Evolutionary conservation across 2,113 vertebrate species (phyloP).

Genomic region (Rhinichthys klamathensis): DNA sequence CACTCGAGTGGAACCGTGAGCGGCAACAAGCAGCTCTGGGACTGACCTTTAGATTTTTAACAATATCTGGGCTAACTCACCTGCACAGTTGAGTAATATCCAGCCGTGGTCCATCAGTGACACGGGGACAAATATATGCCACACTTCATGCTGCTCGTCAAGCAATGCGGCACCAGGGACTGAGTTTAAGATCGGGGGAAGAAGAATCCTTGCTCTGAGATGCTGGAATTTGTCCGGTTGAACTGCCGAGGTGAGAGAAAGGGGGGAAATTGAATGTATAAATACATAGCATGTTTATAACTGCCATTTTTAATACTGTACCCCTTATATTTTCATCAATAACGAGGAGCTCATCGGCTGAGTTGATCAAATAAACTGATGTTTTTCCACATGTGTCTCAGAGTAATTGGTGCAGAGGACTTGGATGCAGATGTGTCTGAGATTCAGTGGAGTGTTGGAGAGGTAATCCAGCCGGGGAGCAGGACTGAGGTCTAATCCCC

Average conservation of each 20-base stretch:
- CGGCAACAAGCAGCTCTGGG: constrained; percentile 7
- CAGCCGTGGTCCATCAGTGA: not conserved
- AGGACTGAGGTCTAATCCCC: constrained; percentile 76
- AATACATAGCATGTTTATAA: not conserved
- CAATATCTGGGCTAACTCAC: constrained; percentile 21
- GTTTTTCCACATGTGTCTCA: not conserved
- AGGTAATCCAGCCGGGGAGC: constrained; percentile 77
- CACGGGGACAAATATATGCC: constrained; percentile 4
- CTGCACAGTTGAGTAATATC: constrained; percentile 45
- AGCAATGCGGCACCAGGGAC: not conserved
- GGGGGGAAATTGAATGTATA: not conserved
- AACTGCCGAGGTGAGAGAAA: not conserved
- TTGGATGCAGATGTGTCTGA: not conserved
- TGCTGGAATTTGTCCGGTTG: constrained; percentile 7
- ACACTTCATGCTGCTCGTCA: constrained; percentile 18
- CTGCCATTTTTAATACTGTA: not conserved
- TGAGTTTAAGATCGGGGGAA: not conserved
- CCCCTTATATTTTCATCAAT: not conserved
- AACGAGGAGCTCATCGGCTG: not conserved
- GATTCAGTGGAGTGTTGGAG: constrained; percentile 1
- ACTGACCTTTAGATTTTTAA: constrained; percentile 45
- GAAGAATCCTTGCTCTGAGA: not conserved
- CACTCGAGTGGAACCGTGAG: constrained; percentile 18
- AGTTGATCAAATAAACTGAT: not conserved
- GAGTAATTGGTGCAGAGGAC: not conserved